Percentiles rank a stretch among this genome's conserved stretches.
Conservation (phyloP, 2,113 vertebrate species). For the Ciconia maguari region DNA sequence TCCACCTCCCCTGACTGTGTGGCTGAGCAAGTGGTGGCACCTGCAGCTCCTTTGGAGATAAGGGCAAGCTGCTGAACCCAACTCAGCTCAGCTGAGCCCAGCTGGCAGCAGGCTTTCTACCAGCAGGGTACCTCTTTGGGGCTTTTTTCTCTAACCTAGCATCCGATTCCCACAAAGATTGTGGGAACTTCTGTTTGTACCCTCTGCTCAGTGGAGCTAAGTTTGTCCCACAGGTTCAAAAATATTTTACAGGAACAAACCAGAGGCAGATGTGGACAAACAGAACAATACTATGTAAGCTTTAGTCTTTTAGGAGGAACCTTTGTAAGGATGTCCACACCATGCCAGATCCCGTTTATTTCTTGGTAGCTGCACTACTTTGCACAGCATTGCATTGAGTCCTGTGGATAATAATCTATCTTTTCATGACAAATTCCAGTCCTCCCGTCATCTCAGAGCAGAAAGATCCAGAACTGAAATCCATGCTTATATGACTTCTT, state of each 20-base stretch:
- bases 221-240: neutral
- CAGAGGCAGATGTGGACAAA: neutral
- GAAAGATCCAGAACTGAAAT: neutral
- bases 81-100: neutral
- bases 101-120: neutral
- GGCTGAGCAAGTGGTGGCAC: neutral
- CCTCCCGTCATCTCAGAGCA: neutral
- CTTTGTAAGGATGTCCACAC: neutral
- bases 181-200: neutral
- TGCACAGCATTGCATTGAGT: neutral
- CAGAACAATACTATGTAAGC: neutral
- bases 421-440: neutral
- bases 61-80: rapidly evolving
- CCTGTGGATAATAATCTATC: neutral
- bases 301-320: neutral
- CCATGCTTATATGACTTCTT: neutral
- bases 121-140: rapidly evolving
- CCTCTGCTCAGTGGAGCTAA: neutral
- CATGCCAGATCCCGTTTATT: neutral
- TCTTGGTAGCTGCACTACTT: neutral
- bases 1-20: neutral
- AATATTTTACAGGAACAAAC: neutral
- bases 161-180: rapidly evolving
- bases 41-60: neutral
- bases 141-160: neutral